These are phyloP conservation scores for Eublepharis macularius DNA, from an alignment of 2,113 vertebrate genomes.

Conservation along the genomic window DNA sequence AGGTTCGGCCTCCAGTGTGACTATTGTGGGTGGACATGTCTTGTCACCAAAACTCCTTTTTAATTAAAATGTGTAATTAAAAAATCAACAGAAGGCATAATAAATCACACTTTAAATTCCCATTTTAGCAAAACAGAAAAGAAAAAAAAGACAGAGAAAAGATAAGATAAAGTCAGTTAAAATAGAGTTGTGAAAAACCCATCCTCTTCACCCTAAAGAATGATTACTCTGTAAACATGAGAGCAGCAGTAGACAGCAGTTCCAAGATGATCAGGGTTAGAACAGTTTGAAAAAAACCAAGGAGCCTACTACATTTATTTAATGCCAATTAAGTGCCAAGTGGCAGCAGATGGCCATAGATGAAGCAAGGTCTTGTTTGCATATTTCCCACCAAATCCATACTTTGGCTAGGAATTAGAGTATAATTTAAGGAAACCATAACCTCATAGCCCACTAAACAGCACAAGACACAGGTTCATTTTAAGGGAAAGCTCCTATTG, in stretches of 20 bases:
- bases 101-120: constrained; percentile 16
- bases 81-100: constrained; percentile 46
- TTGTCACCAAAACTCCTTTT: constrained; percentile 92
- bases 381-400: background rate
- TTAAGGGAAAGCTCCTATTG: background rate
- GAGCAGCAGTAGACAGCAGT: background rate
- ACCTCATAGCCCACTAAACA: background rate
- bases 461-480: background rate
- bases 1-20: constrained; percentile 56
- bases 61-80: background rate
- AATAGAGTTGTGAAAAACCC: background rate
- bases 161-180: background rate
- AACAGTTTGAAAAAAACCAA: background rate
- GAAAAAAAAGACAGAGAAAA: background rate
- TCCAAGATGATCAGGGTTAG: background rate
- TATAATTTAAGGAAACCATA: background rate
- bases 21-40: constrained; percentile 83
- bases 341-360: background rate
- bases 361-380: background rate
- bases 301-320: background rate
- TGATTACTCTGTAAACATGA: background rate
- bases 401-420: background rate
- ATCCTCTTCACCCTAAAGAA: background rate
- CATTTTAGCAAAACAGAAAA: background rate
- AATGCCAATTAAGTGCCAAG: background rate